Evolutionary conservation across 2,113 vertebrate genomes (phyloP), one percentile per base, ranked within the genome.

Genomic region (Trematomus loennbergii): DNA sequence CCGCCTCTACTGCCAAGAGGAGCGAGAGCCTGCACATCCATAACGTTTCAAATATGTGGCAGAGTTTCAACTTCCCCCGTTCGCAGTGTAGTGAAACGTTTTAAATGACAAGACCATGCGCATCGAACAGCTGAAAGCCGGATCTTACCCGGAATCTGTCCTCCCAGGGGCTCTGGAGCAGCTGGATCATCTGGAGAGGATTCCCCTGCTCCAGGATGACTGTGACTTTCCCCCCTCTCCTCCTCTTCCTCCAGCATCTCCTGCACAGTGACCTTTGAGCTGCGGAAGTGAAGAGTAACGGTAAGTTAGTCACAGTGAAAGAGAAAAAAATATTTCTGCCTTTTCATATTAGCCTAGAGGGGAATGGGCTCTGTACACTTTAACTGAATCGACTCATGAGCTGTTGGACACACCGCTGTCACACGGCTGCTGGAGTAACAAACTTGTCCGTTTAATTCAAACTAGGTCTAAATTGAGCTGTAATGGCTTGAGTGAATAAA

Each of bases 121-220:
- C n/a, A 46, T 46, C 6, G 10, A 40, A 45, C 57, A 78, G 83
- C 57, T 65, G 33, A 53, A 25, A 57, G 54, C 25, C 76, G 82
- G 16, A 65, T 76, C 95, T 95, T 95, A 98, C 97, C 95, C 96
- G 96, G 94, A 98, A 98, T 91, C 97, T 93, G 90, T 98, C 97
- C 88, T 98, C 97, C 97, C 97, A 98, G 90, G 97, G 95, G 87
- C 96, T 97, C 94, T 98, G 97, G 70, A 98, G 95, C 79, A 98
- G 96, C 93, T 97, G 96, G 93, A 98, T 97, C 96, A 98, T 97
- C 94, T 97, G 96, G 73, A 98, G 94, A 57, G 97, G 96, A 69
- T 88, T 89, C 73, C 97, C 97, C 84, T 96, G 95, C 89, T 98
- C 97, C 93, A 97, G 88, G 82, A 96, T 96, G 11, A 96, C 95